Conservation (phyloP, 2,888 invertebrate genomes). For the Psococerastis gibbosa region DNA sequence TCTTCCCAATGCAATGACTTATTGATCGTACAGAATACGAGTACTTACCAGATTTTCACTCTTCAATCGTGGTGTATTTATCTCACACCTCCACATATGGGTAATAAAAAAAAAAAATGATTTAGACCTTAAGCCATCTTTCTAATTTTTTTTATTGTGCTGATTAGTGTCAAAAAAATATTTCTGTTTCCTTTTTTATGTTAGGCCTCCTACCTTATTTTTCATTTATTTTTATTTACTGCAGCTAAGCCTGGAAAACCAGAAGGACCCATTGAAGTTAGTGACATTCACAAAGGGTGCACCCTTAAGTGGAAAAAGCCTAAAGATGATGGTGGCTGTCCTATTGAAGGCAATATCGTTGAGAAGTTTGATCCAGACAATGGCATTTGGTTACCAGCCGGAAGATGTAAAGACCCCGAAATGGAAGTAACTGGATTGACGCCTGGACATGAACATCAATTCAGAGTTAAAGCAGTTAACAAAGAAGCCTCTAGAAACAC, state of each 20-base stretch:
- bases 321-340: slow-evolving; percentile 88
- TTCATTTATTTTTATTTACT: no score
- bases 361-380: slow-evolving; percentile 83
- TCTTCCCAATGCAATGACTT: no score
- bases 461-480: slow-evolving; percentile 83
- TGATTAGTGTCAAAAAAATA: no score
- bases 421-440: slow-evolving; percentile 75
- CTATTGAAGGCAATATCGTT: slow-evolving; percentile 78
- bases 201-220: no score
- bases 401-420: slow-evolving; percentile 63
- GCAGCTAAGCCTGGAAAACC: slow-evolving; percentile 77
- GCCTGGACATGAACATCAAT: slow-evolving; percentile 88
- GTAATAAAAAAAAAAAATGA: no score
- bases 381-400: slow-evolving; percentile 78
- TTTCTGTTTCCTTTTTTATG: no score
- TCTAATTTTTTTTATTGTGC: no score
- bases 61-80: no score
- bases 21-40: no score
- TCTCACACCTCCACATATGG: no score
- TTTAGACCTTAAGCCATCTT: no score
- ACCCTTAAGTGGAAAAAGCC: slow-evolving; percentile 89
- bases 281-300: slow-evolving; percentile 76
- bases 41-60: no score
- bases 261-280: slow-evolving; percentile 81
- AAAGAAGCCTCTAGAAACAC: slow-evolving; percentile 88